Evolutionary conservation across 2,888 invertebrate species (phyloP).

Genomic region (Leptinotarsa peninsularis): DNA sequence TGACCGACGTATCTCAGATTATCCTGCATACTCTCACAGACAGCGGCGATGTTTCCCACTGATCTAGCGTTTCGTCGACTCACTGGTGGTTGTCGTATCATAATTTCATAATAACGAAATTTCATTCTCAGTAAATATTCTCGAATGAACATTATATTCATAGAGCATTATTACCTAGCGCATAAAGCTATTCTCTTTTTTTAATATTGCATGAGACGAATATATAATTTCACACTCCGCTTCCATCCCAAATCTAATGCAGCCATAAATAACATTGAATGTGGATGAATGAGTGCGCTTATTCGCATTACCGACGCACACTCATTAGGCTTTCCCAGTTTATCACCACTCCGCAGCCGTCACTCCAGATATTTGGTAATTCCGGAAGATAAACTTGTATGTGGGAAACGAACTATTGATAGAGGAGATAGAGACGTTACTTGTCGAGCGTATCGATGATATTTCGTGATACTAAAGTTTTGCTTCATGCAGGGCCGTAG

Average conservation of each 20-base stretch:
- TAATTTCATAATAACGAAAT: too few species aligned
- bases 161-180: neutral
- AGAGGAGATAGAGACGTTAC: neutral
- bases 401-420: slow-evolving; percentile 1
- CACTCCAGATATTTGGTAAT: slow-evolving; percentile 1
- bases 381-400: neutral
- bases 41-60: too few species aligned
- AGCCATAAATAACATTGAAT: neutral
- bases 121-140: too few species aligned
- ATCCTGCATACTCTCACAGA: too few species aligned
- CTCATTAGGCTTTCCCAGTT: slow-evolving; percentile 2
- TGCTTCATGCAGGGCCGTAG: too few species aligned
- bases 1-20: too few species aligned
- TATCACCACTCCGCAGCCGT: neutral
- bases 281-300: neutral
- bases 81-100: too few species aligned
- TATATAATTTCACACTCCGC: neutral
- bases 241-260: neutral
- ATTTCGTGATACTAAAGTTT: too few species aligned
- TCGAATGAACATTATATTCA: too few species aligned
- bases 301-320: slow-evolving; percentile 5
- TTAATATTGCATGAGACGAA: neutral
- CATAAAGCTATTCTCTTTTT: neutral
- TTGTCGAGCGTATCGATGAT: neutral
- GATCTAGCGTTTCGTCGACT: too few species aligned